phyloP scores from a whole-genome alignment of 2,797 vertebrate genomes.

The Hoplostethus mediterraneus region DNA sequence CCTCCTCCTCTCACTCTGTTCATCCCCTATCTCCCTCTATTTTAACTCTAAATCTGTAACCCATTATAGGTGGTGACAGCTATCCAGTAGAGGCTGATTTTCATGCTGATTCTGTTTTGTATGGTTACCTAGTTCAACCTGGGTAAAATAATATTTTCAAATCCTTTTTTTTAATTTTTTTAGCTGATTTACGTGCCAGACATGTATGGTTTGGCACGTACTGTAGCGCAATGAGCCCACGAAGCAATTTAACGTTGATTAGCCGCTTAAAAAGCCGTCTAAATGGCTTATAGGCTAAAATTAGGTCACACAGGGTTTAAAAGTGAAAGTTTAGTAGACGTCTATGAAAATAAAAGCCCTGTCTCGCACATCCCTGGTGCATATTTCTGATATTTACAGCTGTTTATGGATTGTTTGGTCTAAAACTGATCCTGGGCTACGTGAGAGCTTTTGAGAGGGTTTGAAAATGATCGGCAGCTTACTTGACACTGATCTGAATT shows the following conservation, averaged over 20 bases:
- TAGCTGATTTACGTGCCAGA: neutral
- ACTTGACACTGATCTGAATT: neutral
- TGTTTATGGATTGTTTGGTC: too few species aligned
- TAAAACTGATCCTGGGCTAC: too few species aligned
- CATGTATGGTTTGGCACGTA: neutral
- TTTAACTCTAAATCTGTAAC: constrained; percentile 42
- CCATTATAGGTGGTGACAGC: constrained; percentile 45
- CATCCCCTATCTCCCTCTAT: constrained; percentile 27
- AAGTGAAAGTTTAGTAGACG: too few species aligned
- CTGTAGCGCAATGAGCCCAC: too few species aligned
- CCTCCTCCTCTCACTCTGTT: constrained; percentile 24
- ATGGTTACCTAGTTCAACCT: constrained; percentile 31
- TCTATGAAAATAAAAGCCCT: too few species aligned
- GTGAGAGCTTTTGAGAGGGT: too few species aligned
- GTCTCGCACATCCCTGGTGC: too few species aligned
- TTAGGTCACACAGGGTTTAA: too few species aligned
- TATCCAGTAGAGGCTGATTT: constrained; percentile 13
- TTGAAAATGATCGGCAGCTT: neutral
- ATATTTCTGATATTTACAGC: too few species aligned
- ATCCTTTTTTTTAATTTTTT: neutral
- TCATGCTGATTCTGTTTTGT: constrained; percentile 27
- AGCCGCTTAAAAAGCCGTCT: too few species aligned
- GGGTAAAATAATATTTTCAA: constrained; percentile 14
- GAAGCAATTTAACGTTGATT: too few species aligned
- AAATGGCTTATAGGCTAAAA: too few species aligned